Evolutionary conservation across 1,140 invertebrate genomes (phyloP).

Genomic region (Caenorhabditis remanei): DNA sequence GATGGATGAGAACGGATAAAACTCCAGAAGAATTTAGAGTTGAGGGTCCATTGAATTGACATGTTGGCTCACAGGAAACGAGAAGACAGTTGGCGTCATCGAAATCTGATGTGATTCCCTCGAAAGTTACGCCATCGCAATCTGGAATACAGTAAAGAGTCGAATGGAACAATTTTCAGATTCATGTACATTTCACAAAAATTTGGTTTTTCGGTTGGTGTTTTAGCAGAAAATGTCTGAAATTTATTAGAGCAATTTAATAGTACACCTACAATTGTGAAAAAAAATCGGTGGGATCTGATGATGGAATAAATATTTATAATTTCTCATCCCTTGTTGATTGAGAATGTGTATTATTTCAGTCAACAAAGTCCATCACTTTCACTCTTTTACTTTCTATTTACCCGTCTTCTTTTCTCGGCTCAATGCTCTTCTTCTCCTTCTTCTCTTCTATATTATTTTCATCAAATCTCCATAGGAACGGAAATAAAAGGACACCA

Average conservation of each 20-base stretch:
- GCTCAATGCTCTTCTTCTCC: conserved; percentile 30
- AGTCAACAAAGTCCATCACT: not conserved
- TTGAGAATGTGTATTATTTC: no score
- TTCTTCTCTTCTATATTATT: not conserved
- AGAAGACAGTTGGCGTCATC: conserved; percentile 45
- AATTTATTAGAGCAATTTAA: no score
- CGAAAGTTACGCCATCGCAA: conserved; percentile 42
- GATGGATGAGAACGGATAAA: conserved; percentile 31
- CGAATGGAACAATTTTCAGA: not conserved
- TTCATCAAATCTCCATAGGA: conserved; percentile 34
- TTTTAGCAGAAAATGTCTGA: no score
- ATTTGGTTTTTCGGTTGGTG: not conserved
- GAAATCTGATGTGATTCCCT: conserved; percentile 36
- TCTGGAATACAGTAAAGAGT: not conserved
- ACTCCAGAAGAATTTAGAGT: conserved; percentile 33
- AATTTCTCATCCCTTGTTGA: no score
- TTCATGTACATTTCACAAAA: not conserved
- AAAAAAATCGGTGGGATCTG: no score
- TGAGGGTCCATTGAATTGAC: conserved; percentile 40
- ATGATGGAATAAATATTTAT: no score
- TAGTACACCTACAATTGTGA: no score
- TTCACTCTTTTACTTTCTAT: conserved; percentile 24
- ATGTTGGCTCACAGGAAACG: conserved; percentile 26
- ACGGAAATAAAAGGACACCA: conserved; percentile 47
- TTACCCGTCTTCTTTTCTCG: conserved; percentile 40